Base-by-base conservation (phyloP, 2,797 vertebrate genomes). In the Choloepus didactylus region DNA sequence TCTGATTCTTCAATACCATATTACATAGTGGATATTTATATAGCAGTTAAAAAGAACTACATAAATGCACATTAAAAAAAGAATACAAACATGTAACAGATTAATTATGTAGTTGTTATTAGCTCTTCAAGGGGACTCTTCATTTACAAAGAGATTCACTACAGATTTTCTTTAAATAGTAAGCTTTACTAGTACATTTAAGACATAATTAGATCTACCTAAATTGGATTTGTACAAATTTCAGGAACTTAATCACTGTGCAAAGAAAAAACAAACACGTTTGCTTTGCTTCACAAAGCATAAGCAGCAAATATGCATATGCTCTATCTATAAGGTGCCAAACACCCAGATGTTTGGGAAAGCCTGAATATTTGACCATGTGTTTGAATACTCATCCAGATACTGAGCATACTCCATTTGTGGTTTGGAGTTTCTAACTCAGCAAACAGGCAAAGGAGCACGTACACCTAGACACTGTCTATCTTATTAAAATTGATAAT, bases 141-240 rank as follows among this genome's bases (percentile, higher is more conserved):
- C 81, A 80, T 94, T 93, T 76, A 83, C 82, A 93, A 93, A 91
- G 81, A 44, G 70, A 89, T 84, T 96, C 88, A 91, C 86, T 96
- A 86, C 83, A 91, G 38, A 79, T 79, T 96, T 97, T 85, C 94
- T 95, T 95, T 91, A 97, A 97, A 97, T 94, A 95, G 91, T 86
- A 94, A 92, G 44, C 87, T 81, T 86, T 29, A 87, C 59, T 56
- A 96, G 85, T 96, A 41, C 54, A 88, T 51, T 93, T 88, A 95
- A 66, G 79, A 77, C 95, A 95, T 93, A 96, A 97, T 97, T 92
- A 97, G 93, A 91, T 93, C 38, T 69, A 41, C 84, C 38, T 89
- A 60, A 81, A 86, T 87, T 91, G 67, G 80, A 91, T 95, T 95
- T 59, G 49, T 93, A 89, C 56, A 93, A 56, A 75, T 91, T 96